Evolutionary conservation across 2,888 invertebrate species (phyloP), one percentile per base, ranked within the genome.

Genomic region (Beris chalybata): DNA sequence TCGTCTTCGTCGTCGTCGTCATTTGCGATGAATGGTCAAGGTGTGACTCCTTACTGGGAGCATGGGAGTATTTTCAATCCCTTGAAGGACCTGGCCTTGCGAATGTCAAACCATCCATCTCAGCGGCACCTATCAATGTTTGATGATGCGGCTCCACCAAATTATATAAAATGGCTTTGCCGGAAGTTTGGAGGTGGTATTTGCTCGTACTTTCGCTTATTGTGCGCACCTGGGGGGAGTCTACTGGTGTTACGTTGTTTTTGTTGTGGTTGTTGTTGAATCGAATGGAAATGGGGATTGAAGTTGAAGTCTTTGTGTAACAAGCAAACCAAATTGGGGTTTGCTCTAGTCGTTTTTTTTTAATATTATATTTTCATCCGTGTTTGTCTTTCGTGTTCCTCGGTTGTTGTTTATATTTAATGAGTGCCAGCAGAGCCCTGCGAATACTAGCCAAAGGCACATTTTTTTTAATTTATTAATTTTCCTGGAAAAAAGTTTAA

Each of bases 91-190:
- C 56, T 47, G 44, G 45, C 50, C 12, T 50, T 50, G 22, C 54
- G 47, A 29, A 50, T 58, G 63, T 61, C 57, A 15, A 54, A 32
- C 65, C 29, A 64, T 58, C 65, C 61, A 52, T 30, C 61, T 38
- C 32, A 7, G 6, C 31, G 38, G 30, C 61, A 50, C 9, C 50
- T 38, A 29, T 38, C 61, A 38, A 61, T 52, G 61, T 61, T 69
- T 59, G 66, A 70, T 63, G 67, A 70, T 50, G 61, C 67, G 56
- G 68, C 69, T 64, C 69, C 67, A 32, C 69, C 69, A 48, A 55
- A 69, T 57, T 71, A 70, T 67, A 57, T 72, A 48, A 67, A 59
- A 65, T 71, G 71, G 70, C 65, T 71, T 52, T 70, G 71, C 65
- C 66, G 70, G 65, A 69, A 52, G 43, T 55, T 70, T 54, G 45